Conservation (phyloP, 2,113 vertebrate species). For the Lagopus leucura region DNA sequence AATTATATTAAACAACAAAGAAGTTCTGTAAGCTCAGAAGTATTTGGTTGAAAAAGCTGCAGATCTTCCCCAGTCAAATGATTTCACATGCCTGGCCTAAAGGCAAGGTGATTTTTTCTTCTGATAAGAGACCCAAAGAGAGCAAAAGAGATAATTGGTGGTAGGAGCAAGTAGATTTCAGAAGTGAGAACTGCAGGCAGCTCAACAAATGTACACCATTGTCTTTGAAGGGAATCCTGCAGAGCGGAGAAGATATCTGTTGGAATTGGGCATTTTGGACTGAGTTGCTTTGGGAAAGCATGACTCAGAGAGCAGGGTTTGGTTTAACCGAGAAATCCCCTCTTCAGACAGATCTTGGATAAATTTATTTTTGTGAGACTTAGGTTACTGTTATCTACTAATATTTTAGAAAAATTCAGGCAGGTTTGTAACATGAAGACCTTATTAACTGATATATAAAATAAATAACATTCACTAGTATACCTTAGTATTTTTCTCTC, state of each 20-base stretch:
- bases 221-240: neutral
- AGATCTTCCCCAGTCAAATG: neutral
- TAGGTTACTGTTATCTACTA: neutral
- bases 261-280: neutral
- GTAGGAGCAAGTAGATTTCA: neutral
- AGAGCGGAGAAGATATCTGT: neutral
- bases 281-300: neutral
- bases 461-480: neutral
- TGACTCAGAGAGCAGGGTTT: neutral
- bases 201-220: rapidly evolving
- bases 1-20: neutral
- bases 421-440: neutral
- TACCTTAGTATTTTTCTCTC: neutral
- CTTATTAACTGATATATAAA: neutral
- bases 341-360: neutral
- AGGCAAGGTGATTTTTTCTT: neutral
- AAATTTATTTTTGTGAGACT: neutral
- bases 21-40: neutral
- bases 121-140: neutral
- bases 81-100: neutral
- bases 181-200: neutral
- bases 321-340: neutral
- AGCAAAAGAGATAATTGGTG: neutral
- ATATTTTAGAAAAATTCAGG: neutral
- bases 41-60: neutral